Conservation (phyloP, 1,140 invertebrate species). For the Condylostylus longicornis region DNA sequence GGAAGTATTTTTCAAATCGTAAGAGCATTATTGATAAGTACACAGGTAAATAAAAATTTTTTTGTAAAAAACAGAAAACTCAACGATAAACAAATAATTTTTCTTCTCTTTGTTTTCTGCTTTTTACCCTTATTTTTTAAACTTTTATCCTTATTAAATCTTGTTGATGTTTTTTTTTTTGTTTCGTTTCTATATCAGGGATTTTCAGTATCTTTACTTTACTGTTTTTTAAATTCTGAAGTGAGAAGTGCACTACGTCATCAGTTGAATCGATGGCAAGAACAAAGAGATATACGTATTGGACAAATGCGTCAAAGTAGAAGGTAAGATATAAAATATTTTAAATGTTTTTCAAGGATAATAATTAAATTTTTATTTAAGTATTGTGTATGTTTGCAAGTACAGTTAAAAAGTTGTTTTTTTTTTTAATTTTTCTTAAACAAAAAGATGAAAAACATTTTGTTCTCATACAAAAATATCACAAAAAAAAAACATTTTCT, state of each 20-base stretch:
- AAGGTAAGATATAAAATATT: no score
- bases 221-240: constrained; percentile 85
- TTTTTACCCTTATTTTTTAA: constrained; percentile 1
- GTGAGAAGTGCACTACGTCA: constrained; percentile 71
- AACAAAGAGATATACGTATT: constrained; percentile 43
- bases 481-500: no score
- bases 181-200: constrained; percentile 33
- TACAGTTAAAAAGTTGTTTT: no score
- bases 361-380: no score
- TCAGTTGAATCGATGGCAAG: constrained; percentile 64
- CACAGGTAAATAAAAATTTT: constrained; percentile 37
- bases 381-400: no score
- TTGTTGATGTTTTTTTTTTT: constrained; percentile 1
- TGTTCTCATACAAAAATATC: no score
- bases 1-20: constrained; percentile 47
- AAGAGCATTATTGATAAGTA: constrained; percentile 57
- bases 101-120: neutral
- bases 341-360: no score
- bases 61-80: neutral
- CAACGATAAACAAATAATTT: neutral
- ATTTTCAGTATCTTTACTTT: constrained; percentile 71
- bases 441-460: no score
- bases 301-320: constrained; percentile 42
- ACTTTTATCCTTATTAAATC: neutral
- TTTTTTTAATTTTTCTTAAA: no score